Base-by-base conservation (phyloP, 2,113 vertebrate species). In the Osmerus eperlanus region DNA sequence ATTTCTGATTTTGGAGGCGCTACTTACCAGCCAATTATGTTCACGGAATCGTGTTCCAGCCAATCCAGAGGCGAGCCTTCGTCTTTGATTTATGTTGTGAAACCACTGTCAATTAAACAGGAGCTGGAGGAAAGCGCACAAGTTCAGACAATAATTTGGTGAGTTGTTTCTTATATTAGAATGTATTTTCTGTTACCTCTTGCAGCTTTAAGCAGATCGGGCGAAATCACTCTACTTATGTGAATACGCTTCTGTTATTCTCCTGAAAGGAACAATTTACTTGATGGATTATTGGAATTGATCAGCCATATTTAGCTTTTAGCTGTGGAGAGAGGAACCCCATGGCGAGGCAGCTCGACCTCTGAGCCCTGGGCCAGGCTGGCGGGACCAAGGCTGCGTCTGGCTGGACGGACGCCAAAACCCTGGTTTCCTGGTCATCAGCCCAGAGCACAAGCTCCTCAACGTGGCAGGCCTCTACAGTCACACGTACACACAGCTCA, bases 261-360 rank as follows among this genome's bases (percentile, higher is more conserved):
- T 51, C 54, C 72, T 70, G 59, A n/a, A 84, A 68, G 72, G 71
- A 66, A 56, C 3, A 15, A 78, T 77, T 74, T 73, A 81, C 75
- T 81, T 69, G 9, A 29, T 67, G 77, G 70, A 84, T 88, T 83
- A 88, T 89, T 88, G 80, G 71, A 89, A 86, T 75, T 80, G 83
- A 91, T 81, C 71, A 71, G 59, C 67, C 25, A 62, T 73, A 68
- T 56, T 74, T 74, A 61, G 1, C 65, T 65, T 51, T 66, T 69
- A 72, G 73, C 74, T 52, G 68, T 74, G 75, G 75, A 36, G 61
- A 54, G 73, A 73, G 68, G 71, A 4, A 70, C 78, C 74, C 77
- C 78, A 72, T 59, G 65, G 67, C 79, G 74, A 28, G 73, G 73
- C 28, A 11, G 18, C 58, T 53, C 74, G 28, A 18, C 64, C 47